Conservation (phyloP, 2,113 vertebrate genomes). For the Hypocryptadius cinnamomeus region DNA sequence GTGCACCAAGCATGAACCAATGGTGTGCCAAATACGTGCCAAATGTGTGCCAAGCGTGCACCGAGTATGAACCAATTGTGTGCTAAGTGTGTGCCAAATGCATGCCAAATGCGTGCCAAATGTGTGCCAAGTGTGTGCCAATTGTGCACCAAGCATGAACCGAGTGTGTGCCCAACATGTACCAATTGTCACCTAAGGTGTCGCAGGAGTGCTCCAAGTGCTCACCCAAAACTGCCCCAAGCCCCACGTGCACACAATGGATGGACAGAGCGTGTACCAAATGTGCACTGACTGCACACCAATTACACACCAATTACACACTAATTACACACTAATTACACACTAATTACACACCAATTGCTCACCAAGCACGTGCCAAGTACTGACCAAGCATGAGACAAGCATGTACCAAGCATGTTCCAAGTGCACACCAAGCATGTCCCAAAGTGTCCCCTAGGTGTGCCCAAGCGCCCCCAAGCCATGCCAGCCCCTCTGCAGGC, state of each 20-base stretch:
- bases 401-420: background rate
- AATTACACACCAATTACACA: background rate
- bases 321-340: background rate
- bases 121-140: no score
- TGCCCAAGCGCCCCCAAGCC: accelerated
- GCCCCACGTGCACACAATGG: accelerated
- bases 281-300: accelerated
- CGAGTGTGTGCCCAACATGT: accelerated
- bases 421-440: no score
- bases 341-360: background rate
- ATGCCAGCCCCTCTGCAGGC: background rate
- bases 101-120: no score
- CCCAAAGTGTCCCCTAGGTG: accelerated
- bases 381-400: background rate
- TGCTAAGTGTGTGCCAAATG: no score
- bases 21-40: accelerated
- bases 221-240: no score
- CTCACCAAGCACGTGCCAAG: background rate
- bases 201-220: accelerated
- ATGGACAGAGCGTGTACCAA: accelerated
- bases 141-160: no score
- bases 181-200: accelerated
- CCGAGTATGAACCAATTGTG: no score
- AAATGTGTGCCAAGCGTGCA: background rate
- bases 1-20: accelerated